Evolutionary conservation across 1,140 invertebrate genomes (phyloP).

Genomic region (Drosophila nasuta): DNA sequence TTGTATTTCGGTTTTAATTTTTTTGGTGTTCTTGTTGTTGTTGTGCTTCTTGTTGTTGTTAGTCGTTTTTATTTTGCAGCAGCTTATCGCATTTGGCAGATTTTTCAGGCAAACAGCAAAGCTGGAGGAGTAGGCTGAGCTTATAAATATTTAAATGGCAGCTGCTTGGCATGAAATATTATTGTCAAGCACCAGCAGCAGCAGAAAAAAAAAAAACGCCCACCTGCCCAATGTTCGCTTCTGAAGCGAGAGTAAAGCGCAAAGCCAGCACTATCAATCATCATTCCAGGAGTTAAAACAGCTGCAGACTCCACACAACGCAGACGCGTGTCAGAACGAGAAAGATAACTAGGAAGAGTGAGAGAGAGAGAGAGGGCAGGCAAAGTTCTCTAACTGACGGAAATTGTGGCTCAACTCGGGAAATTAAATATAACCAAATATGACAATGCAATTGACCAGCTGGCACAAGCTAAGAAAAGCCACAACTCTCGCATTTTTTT

Average conservation of each 20-base stretch:
- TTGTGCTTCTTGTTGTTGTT: constrained; percentile 25
- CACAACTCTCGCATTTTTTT: not conserved
- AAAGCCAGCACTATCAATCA: constrained; percentile 45
- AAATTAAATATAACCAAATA: constrained; percentile 44
- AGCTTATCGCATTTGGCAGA: constrained; percentile 46
- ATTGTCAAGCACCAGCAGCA: constrained; percentile 41
- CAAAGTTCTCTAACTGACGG: constrained; percentile 3
- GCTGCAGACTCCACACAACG: constrained; percentile 21
- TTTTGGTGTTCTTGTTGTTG: not conserved
- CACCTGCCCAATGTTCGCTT: too few species aligned
- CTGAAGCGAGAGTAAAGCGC: not conserved
- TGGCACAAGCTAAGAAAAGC: not conserved
- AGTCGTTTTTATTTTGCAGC: constrained; percentile 3
- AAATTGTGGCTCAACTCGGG: constrained; percentile 38
- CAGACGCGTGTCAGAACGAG: not conserved
- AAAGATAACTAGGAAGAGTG: not conserved
- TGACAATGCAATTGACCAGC: constrained; percentile 30
- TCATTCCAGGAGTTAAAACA: constrained; percentile 40
- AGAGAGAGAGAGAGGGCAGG: not conserved
- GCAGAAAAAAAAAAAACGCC: too few species aligned
- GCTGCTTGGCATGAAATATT: constrained; percentile 54
- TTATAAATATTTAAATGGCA: constrained; percentile 76
- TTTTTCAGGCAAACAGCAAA: constrained; percentile 3
- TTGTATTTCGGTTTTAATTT: not conserved
- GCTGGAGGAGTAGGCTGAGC: constrained; percentile 10